A percentile compares a stretch with the other conserved stretches of the same genome.
These are phyloP conservation scores for Euphydryas editha DNA, from an alignment of 2,888 invertebrate genomes.

Conservation along the genomic window DNA sequence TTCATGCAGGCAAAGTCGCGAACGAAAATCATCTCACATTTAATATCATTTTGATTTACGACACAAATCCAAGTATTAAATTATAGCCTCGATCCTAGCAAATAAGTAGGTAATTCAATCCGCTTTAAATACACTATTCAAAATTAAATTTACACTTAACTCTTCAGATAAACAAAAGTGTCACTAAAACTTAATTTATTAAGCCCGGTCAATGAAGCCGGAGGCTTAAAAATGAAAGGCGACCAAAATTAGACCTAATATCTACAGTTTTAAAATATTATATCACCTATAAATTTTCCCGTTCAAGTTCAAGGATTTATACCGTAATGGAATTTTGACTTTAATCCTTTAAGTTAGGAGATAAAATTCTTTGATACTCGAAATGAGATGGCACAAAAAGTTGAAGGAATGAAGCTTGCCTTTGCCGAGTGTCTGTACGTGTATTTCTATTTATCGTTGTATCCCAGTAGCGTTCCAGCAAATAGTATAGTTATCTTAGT, in stretches of 20 bases:
- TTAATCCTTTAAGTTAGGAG: slow-evolving; percentile 34
- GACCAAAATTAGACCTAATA: slow-evolving; percentile 35
- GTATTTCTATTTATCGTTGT: slow-evolving; percentile 57
- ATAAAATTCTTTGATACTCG: slow-evolving; percentile 31
- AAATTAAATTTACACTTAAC: slow-evolving; percentile 25
- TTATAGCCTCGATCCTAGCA: not conserved
- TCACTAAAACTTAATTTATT: slow-evolving; percentile 36
- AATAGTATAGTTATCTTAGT: slow-evolving; percentile 45
- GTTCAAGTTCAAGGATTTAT: slow-evolving; percentile 28
- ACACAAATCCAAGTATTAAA: slow-evolving; percentile 3
- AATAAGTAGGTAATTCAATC: slow-evolving; percentile 9
- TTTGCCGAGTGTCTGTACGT: slow-evolving; percentile 49
- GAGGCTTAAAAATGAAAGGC: not conserved
- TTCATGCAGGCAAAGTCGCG: not conserved
- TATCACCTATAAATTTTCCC: slow-evolving; percentile 39
- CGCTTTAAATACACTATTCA: slow-evolving; percentile 20
- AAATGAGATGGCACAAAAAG: slow-evolving; percentile 51
- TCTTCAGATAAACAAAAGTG: slow-evolving; percentile 36
- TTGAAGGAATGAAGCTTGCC: slow-evolving; percentile 61
- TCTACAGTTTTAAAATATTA: slow-evolving; percentile 40
- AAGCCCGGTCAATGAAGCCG: slow-evolving; percentile 30
- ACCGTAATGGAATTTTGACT: slow-evolving; percentile 34
- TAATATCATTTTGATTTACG: slow-evolving; percentile 1
- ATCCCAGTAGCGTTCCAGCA: slow-evolving; percentile 51
- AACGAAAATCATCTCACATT: not conserved